Percentiles rank a stretch among this genome's conserved stretches.
Conservation (phyloP, 2,888 invertebrate genomes). For the Limnephilus rhombicus region DNA sequence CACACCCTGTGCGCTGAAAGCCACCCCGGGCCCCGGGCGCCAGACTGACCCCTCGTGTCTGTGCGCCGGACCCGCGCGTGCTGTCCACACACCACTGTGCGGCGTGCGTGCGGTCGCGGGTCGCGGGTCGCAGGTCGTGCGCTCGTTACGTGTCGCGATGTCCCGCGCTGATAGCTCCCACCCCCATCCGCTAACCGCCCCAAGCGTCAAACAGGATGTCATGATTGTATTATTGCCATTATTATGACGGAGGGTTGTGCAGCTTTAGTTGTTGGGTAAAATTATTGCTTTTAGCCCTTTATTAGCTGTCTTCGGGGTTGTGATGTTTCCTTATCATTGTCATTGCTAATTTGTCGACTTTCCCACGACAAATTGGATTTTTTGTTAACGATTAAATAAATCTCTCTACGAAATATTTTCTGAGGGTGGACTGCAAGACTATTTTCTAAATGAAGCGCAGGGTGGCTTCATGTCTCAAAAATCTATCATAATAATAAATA, state of each 20-base stretch:
- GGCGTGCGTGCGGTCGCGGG: not conserved
- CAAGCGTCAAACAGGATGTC: not conserved
- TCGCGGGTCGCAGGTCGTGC: not conserved
- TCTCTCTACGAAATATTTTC: no score
- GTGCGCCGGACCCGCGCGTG: not conserved
- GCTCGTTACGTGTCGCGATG: conserved; percentile 7
- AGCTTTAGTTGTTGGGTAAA: not conserved
- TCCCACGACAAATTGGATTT: not conserved
- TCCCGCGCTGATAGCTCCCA: not conserved
- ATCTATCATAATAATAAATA: no score
- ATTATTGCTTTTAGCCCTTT: not conserved
- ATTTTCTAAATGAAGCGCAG: no score
- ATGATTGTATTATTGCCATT: not conserved
- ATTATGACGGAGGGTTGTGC: not conserved
- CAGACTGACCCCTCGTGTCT: not conserved
- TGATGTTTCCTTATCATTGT: not conserved
- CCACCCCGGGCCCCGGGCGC: not conserved
- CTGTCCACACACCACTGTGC: not conserved
- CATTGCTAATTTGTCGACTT: not conserved
- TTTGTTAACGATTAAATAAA: not conserved
- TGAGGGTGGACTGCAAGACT: no score
- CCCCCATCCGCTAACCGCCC: not conserved
- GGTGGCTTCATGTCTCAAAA: no score
- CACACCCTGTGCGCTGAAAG: not conserved
- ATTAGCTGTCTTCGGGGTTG: not conserved